These are phyloP conservation scores for Oryzias dopingdopingensis DNA, from an alignment of 2,797 vertebrate genomes.

Conservation along the genomic window DNA sequence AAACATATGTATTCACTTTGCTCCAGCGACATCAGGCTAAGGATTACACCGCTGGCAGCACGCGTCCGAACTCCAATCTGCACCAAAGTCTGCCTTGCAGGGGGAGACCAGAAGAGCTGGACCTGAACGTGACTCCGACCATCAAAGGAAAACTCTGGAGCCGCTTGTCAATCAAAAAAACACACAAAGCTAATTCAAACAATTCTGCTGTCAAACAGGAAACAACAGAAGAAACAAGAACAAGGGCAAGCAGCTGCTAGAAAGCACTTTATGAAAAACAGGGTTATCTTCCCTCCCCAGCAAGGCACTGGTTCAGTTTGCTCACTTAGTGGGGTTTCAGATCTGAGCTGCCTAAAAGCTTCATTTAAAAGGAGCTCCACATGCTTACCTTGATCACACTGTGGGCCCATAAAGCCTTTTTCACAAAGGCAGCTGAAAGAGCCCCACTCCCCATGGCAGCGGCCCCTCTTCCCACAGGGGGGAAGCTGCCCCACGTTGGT, in stretches of 20 bases:
- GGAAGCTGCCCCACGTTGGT: slow-evolving; percentile 67
- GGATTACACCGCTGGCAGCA: slow-evolving; percentile 73
- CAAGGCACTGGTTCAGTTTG: slow-evolving; percentile 20
- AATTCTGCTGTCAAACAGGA: slow-evolving; percentile 50
- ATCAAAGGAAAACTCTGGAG: slow-evolving; percentile 83
- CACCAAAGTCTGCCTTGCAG: slow-evolving; percentile 73
- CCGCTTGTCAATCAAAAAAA: slow-evolving; percentile 69
- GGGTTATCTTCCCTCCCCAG: slow-evolving; percentile 47
- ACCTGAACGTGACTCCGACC: slow-evolving; percentile 83
- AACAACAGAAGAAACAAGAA: slow-evolving; percentile 26
- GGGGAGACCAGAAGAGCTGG: slow-evolving; percentile 74
- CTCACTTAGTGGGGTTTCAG: slow-evolving; percentile 24
- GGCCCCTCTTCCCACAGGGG: slow-evolving; percentile 78
- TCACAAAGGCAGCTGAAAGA: slow-evolving; percentile 82
- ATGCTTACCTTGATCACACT: slow-evolving; percentile 61
- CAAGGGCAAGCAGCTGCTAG: slow-evolving; percentile 13
- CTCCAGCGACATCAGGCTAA: slow-evolving; percentile 77
- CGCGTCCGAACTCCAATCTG: slow-evolving; percentile 82
- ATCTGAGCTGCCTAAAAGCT: slow-evolving; percentile 14
- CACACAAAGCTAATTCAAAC: slow-evolving; percentile 51
- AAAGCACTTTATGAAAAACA: slow-evolving; percentile 26
- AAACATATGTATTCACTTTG: slow-evolving; percentile 85
- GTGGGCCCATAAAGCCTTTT: slow-evolving; percentile 74
- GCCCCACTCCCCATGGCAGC: slow-evolving; percentile 79
- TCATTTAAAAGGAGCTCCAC: slow-evolving; percentile 15